Conservation (phyloP, 2,888 invertebrate species). For the Ypsolopha scabrella region DNA sequence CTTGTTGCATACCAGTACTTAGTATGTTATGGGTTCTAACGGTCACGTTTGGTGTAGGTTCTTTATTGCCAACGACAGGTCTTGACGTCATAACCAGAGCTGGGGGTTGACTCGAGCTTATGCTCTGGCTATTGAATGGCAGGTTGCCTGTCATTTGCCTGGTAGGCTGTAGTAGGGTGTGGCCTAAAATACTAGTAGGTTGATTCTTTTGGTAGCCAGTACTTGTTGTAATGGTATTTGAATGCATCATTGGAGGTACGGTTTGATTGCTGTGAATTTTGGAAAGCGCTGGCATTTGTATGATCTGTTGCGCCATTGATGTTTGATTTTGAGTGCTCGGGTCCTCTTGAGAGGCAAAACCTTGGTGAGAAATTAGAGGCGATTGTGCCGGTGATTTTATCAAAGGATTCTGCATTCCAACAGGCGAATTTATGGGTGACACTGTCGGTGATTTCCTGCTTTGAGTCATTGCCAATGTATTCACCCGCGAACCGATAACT, state of each 20-base stretch:
- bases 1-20: constrained; percentile 47
- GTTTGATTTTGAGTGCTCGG: constrained; percentile 23
- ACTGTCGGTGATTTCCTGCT: constrained; percentile 57
- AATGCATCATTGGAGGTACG: constrained; percentile 45
- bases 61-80: constrained; percentile 47
- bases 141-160: constrained; percentile 49
- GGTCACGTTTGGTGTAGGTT: constrained; percentile 54
- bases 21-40: constrained; percentile 57
- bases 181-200: constrained; percentile 57
- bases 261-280: constrained; percentile 50
- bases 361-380: constrained; percentile 43
- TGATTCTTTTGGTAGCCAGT: constrained; percentile 47
- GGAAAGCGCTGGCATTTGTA: constrained; percentile 63
- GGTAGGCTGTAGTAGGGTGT: constrained; percentile 55
- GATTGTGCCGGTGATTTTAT: constrained; percentile 59
- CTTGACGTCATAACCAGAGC: constrained; percentile 63
- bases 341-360: constrained; percentile 37
- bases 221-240: constrained; percentile 47
- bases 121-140: constrained; percentile 51
- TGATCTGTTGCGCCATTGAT: constrained; percentile 47
- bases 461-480: constrained; percentile 47
- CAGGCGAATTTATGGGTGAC: constrained; percentile 56
- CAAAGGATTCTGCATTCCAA: constrained; percentile 37
- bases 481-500: constrained; percentile 48
- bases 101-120: constrained; percentile 63